Conservation (phyloP, 1,140 invertebrate genomes). For the Bradynema listronoti region DNA sequence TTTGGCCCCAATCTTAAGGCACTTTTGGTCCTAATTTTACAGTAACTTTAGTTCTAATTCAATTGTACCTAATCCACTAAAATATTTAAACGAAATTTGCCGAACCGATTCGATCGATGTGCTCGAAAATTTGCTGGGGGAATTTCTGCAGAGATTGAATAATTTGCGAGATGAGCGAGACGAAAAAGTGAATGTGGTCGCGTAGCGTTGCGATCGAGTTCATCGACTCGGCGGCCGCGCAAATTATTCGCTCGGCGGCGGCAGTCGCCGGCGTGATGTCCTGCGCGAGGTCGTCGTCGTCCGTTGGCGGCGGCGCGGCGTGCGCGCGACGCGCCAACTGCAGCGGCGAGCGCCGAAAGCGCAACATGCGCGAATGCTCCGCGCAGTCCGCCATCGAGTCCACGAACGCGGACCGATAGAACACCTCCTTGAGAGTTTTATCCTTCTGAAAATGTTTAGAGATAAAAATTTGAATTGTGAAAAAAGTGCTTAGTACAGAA, state of each 20-base stretch:
- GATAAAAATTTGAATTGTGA: no score
- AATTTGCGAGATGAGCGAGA: constrained; percentile 46
- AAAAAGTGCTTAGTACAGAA: no score
- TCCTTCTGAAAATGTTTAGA: constrained; percentile 55
- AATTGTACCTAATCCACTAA: constrained; percentile 7
- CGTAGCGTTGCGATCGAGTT: constrained; percentile 49
- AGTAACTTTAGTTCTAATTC: no score
- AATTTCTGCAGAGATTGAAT: constrained; percentile 39
- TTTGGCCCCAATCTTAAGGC: no score
- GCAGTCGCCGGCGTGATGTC: constrained; percentile 2
- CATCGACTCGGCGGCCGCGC: background rate
- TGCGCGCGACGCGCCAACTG: constrained; percentile 3
- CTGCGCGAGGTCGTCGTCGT: no score
- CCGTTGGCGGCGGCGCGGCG: no score
- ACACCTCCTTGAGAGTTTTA: constrained; percentile 41
- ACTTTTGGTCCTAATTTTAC: no score
- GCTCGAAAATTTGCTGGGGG: constrained; percentile 48
- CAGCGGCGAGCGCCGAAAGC: background rate
- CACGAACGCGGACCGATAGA: constrained; percentile 50
- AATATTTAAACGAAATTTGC: background rate
- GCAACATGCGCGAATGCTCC: background rate
- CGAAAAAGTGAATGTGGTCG: constrained; percentile 55
- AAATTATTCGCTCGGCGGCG: background rate
- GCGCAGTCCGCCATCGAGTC: constrained; percentile 43
- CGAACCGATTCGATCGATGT: constrained; percentile 48